These are phyloP conservation scores for Epizoanthus ramosus DNA, from an alignment of 92 coral and sea anemone species.

Conservation along the genomic window DNA sequence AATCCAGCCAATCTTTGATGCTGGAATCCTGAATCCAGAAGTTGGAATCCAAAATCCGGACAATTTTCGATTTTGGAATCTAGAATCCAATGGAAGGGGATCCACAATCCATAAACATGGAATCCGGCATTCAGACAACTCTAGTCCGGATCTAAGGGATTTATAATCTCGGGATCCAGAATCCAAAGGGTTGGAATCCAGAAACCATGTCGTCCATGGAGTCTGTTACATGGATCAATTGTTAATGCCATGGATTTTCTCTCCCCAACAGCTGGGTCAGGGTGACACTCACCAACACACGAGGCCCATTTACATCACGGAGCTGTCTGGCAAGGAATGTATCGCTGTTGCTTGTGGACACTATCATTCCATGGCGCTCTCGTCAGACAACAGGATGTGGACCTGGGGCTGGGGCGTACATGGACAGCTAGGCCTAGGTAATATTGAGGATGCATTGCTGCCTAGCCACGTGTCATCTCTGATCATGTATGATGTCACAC, in stretches of 20 bases:
- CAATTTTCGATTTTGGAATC: too few relatives aligned
- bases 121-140: too few relatives aligned
- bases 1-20: too few relatives aligned
- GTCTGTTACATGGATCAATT: too few relatives aligned
- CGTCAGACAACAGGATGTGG: slow-evolving; percentile 92
- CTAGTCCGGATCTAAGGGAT: too few relatives aligned
- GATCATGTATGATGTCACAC: slow-evolving; percentile 68
- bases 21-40: too few relatives aligned
- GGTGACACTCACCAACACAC: slow-evolving; percentile 93
- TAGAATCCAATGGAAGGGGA: too few relatives aligned
- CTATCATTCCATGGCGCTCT: slow-evolving; percentile 94
- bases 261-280: slow-evolving; percentile 77
- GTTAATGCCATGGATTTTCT: background rate
- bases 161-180: too few relatives aligned
- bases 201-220: too few relatives aligned
- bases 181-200: too few relatives aligned
- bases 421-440: slow-evolving; percentile 94
- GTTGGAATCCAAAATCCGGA: too few relatives aligned
- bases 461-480: slow-evolving; percentile 88
- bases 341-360: slow-evolving; percentile 90
- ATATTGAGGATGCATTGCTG: slow-evolving; percentile 84
- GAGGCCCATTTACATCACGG: slow-evolving; percentile 93
- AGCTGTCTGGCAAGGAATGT: slow-evolving; percentile 92
- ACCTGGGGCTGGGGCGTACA: slow-evolving; percentile 99
- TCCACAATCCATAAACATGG: too few relatives aligned